Evolutionary conservation across 2,797 vertebrate species (phyloP).

Genomic region (Centroberyx gerrardi): DNA sequence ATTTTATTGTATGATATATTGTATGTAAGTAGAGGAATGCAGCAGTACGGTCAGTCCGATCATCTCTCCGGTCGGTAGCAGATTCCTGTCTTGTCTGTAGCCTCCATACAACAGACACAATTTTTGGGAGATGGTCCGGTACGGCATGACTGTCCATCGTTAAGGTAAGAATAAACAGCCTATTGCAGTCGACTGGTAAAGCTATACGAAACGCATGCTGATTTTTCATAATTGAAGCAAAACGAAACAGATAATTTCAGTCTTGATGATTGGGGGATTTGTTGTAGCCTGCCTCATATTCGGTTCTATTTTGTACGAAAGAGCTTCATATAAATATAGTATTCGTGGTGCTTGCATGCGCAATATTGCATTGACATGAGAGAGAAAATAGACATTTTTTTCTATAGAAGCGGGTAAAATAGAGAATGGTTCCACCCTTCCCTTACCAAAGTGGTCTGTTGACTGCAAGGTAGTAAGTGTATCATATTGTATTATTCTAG

Average conservation of each 20-base stretch:
- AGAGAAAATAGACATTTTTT: not conserved
- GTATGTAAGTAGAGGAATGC: slow-evolving; percentile 44
- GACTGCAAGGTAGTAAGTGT: not conserved
- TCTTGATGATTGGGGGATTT: not conserved
- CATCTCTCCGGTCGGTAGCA: not conserved
- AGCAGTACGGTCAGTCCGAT: slow-evolving; percentile 38
- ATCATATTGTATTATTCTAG: too few relatives aligned
- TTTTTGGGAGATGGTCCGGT: slow-evolving; percentile 15
- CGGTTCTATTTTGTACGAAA: not conserved
- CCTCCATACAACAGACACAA: not conserved
- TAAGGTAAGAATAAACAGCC: slow-evolving; percentile 15
- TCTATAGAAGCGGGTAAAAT: not conserved
- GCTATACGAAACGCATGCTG: too few relatives aligned
- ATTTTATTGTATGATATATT: slow-evolving; percentile 5
- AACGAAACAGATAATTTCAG: not conserved
- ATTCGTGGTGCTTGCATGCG: not conserved
- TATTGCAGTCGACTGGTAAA: not conserved
- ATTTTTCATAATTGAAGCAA: not conserved
- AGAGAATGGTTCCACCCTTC: slow-evolving; percentile 1
- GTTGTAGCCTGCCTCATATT: not conserved
- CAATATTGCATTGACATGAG: not conserved
- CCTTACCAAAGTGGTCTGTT: not conserved
- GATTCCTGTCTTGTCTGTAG: slow-evolving; percentile 27
- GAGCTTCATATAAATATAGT: not conserved
- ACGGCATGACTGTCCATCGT: slow-evolving; percentile 10